Base-by-base conservation (phyloP, 1,140 invertebrate species). In the Leptestheria dahalacensis region DNA sequence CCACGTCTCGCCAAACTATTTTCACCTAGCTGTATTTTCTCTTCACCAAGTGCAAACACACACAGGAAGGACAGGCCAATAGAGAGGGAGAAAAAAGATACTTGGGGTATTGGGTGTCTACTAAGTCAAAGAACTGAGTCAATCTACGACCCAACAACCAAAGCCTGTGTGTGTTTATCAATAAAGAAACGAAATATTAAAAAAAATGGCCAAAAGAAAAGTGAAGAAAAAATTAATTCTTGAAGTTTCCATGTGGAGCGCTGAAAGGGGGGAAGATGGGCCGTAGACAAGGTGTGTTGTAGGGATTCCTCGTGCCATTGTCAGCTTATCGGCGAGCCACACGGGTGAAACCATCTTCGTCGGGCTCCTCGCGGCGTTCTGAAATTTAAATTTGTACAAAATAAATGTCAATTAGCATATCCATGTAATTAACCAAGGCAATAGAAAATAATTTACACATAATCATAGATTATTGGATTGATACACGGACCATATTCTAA, bases 331-430 rank as follows among this genome's bases (percentile, higher is more conserved):
- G 21, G 53, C 53, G 53, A 24, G 26, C 53, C 21, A 56, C 53
- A 18, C 26, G 28, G 4, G 53, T 41, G 53, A 56, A 56, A 20
- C 53, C 53, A 23, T 56, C 53, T 15, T 56, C 53, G 53, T 56
- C 53, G 25, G 33, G 20, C 33, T 56, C 53, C 12, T 56, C 53
- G 18, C 24, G 20, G 15, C 53, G 53, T 56, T 56, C 53, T 56
- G 24, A 23, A 6, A 41, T 9, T 9, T 41, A 41, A 15, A 41
- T 9, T 9, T 41, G 33, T 15, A 41, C 33, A 41, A 41, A 41
- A 41, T 41, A 15, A 41, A 41, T 15, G n/a, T n/a, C n/a, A n/a
- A n/a, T n/a, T n/a, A n/a, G n/a, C n/a, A n/a, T n/a, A n/a, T n/a
- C n/a, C n/a, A n/a, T n/a, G n/a, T n/a, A n/a, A n/a, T n/a, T n/a